These are phyloP conservation scores for Leptopilina boulardi DNA, from an alignment of 1,140 invertebrate species.

Conservation along the genomic window DNA sequence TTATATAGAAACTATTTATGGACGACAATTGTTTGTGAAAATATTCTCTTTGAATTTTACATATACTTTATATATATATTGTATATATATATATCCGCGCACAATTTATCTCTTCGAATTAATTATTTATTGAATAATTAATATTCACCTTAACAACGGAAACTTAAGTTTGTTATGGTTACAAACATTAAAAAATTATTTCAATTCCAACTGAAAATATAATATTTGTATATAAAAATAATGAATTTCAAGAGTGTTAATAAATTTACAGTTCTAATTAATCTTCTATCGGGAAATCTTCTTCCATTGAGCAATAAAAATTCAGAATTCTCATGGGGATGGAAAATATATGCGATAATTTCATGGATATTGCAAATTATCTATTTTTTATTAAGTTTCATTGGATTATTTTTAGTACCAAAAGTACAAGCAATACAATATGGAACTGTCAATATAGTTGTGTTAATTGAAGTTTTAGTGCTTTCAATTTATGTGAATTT, in stretches of 20 bases:
- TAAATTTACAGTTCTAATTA: conserved; percentile 45
- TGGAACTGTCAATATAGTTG: conserved; percentile 34
- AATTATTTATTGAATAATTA: conserved; percentile 10
- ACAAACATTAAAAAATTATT: neutral
- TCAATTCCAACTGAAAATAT: no score
- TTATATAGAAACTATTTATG: neutral
- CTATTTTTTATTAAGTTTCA: neutral
- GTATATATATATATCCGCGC: no score
- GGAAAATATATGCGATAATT: conserved; percentile 5
- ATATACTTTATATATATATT: no score
- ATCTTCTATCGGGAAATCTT: conserved; percentile 48
- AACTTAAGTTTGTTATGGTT: neutral
- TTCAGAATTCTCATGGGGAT: neutral
- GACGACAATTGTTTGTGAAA: neutral
- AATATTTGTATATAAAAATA: no score
- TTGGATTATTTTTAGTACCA: conserved; percentile 26
- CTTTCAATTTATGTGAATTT: conserved; percentile 37
- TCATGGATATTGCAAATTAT: conserved; percentile 33
- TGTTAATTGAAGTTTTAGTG: conserved; percentile 33
- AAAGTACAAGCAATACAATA: conserved; percentile 42
- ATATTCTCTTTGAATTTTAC: neutral
- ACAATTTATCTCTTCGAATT: neutral
- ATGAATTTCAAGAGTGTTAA: conserved; percentile 55
- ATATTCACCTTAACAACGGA: neutral
- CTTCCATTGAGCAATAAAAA: conserved; percentile 34